These are phyloP conservation scores for Leptinotarsa lineolata DNA, from an alignment of 1,140 invertebrate species.

Conservation along the genomic window DNA sequence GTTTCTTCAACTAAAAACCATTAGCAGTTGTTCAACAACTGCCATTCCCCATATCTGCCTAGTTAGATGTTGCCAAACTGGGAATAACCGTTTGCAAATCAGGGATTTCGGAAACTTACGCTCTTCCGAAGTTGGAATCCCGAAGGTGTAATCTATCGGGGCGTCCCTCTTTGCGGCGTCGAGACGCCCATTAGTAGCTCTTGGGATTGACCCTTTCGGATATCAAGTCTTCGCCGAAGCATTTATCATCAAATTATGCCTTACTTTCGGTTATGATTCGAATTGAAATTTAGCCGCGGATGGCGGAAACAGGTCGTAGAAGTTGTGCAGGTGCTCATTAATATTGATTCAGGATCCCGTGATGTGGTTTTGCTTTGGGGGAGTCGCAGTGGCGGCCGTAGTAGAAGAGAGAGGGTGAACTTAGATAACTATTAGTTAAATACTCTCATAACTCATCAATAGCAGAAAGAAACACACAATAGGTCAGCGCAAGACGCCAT, in stretches of 20 bases:
- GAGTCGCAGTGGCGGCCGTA: neutral
- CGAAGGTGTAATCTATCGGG: constrained; percentile 52
- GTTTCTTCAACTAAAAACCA: too few species aligned
- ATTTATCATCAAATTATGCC: constrained; percentile 48
- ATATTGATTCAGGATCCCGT: neutral
- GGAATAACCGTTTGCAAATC: constrained; percentile 51
- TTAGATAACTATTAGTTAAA: too few species aligned
- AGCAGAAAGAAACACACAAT: too few species aligned
- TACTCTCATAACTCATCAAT: too few species aligned
- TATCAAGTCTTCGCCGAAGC: constrained; percentile 35
- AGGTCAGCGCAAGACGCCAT: too few species aligned
- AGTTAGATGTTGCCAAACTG: constrained; percentile 30
- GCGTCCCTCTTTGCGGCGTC: constrained; percentile 42
- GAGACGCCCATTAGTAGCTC: constrained; percentile 43
- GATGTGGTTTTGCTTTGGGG: neutral
- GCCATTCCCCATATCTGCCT: constrained; percentile 17
- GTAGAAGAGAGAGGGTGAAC: too few species aligned
- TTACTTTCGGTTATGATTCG: constrained; percentile 19
- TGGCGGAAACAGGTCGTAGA: neutral
- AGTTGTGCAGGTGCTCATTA: neutral
- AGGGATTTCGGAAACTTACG: constrained; percentile 47
- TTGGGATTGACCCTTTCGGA: constrained; percentile 42
- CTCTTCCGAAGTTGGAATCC: constrained; percentile 47
- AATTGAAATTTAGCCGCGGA: constrained; percentile 26
- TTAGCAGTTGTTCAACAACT: constrained; percentile 16